Conservation (phyloP, 2,113 vertebrate species). For the Condylura cristata region DNA sequence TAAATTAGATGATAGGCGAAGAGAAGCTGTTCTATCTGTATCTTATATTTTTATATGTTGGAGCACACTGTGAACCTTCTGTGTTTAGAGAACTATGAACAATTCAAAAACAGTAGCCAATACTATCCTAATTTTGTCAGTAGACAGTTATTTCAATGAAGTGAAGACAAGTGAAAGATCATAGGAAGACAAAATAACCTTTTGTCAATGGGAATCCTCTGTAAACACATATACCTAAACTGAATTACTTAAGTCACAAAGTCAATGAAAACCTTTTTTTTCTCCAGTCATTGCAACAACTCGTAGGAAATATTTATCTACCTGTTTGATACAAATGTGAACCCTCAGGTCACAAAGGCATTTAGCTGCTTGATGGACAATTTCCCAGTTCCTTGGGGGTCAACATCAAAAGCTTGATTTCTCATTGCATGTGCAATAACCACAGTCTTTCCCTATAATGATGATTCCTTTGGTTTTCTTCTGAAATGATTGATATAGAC, state of each 20-base stretch:
- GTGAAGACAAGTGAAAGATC: slow-evolving; percentile 1
- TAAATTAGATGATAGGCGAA: not conserved
- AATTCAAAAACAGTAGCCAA: slow-evolving; percentile 3
- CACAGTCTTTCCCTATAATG: not conserved
- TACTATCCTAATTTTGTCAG: not conserved
- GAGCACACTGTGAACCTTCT: not conserved
- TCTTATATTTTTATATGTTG: not conserved
- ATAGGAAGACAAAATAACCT: not conserved
- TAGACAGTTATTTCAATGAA: slow-evolving; percentile 19
- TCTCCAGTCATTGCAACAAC: not conserved
- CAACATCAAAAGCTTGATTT: not conserved
- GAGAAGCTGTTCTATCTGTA: not conserved
- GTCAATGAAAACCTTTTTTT: not conserved
- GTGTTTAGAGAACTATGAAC: slow-evolving; percentile 30
- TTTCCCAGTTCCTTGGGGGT: not conserved
- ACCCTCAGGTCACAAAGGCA: not conserved
- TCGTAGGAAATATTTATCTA: not conserved
- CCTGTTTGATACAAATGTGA: not conserved
- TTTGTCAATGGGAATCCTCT: not conserved
- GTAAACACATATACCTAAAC: slow-evolving; percentile 9
- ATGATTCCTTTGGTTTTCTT: not conserved
- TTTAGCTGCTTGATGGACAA: not conserved
- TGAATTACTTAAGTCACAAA: slow-evolving; percentile 4
- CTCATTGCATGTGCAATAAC: not conserved
- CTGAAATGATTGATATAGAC: slow-evolving; percentile 20